These are phyloP conservation scores for Meteorus colon DNA, from an alignment of 2,888 invertebrate genomes.

Conservation along the genomic window DNA sequence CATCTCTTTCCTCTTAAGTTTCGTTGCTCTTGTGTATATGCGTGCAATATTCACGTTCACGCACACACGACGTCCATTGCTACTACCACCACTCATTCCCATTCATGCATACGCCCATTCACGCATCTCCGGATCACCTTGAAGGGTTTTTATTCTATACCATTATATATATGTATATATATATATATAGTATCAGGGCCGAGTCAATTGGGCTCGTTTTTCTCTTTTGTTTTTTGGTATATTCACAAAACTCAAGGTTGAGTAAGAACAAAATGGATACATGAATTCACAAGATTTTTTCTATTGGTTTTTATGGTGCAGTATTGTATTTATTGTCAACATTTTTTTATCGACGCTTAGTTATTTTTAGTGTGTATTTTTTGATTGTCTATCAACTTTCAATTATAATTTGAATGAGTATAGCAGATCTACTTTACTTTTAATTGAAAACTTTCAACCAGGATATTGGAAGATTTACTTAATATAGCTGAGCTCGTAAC, in stretches of 20 bases:
- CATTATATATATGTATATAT: conserved; percentile 24
- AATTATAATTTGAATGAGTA: too few species aligned
- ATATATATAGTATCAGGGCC: neutral
- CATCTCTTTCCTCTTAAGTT: neutral
- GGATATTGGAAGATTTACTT: too few species aligned
- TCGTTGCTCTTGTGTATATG: neutral
- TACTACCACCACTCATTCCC: conserved; percentile 51
- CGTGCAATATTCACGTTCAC: conserved; percentile 1
- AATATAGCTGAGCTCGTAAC: too few species aligned
- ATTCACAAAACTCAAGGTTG: neutral
- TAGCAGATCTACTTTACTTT: too few species aligned
- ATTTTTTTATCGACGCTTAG: too few species aligned
- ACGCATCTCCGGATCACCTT: conserved; percentile 69
- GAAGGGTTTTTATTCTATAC: conserved; percentile 61
- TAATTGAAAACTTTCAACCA: too few species aligned
- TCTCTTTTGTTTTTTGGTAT: neutral
- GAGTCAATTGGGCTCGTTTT: neutral
- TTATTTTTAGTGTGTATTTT: too few species aligned
- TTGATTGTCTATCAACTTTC: too few species aligned
- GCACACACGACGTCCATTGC: conserved; percentile 10
- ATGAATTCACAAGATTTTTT: too few species aligned
- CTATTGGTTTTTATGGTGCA: too few species aligned
- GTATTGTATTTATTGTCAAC: too few species aligned
- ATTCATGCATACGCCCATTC: conserved; percentile 72
- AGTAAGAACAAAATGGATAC: neutral